A percentile compares a stretch with the other conserved stretches of the same genome.
phyloP scores from a whole-genome alignment of 2,113 vertebrate genomes.

The Lasiurus borealis region DNA sequence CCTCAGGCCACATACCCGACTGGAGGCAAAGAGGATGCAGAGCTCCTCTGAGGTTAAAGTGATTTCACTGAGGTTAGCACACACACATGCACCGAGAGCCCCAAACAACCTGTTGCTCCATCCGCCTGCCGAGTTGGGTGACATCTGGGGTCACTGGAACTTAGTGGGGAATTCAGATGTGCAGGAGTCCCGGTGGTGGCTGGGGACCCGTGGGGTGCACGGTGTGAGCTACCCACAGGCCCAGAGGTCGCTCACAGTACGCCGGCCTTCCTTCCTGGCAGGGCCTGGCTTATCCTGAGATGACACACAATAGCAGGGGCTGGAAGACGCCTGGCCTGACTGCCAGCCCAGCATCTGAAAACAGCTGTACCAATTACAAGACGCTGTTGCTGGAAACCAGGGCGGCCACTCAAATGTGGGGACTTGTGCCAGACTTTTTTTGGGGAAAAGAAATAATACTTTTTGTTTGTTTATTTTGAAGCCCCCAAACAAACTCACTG shows the following conservation, averaged over 20 bases:
- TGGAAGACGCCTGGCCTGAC: neutral
- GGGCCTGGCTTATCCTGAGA: constrained; percentile 71
- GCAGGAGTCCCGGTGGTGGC: neutral
- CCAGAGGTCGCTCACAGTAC: constrained; percentile 51
- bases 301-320: constrained; percentile 58
- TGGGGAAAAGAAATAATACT: neutral
- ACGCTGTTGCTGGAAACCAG: constrained; percentile 11
- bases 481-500: constrained; percentile 54
- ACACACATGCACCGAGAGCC: neutral
- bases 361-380: constrained; percentile 55
- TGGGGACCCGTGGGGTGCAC: neutral
- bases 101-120: constrained; percentile 38
- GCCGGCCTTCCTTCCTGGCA: constrained; percentile 64
- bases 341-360: constrained; percentile 37
- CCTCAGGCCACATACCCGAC: neutral
- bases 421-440: neutral
- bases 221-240: neutral
- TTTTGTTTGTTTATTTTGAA: constrained; percentile 49
- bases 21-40: constrained; percentile 34
- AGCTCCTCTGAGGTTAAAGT: constrained; percentile 37
- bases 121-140: neutral
- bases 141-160: constrained; percentile 64
- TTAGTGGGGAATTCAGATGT: constrained; percentile 34
- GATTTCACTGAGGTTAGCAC: constrained; percentile 67
- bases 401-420: neutral